A percentile compares a stretch with the other conserved stretches of the same genome.
Evolutionary conservation across 2,113 vertebrate genomes (phyloP).

Genomic region (Scomber japonicus): DNA sequence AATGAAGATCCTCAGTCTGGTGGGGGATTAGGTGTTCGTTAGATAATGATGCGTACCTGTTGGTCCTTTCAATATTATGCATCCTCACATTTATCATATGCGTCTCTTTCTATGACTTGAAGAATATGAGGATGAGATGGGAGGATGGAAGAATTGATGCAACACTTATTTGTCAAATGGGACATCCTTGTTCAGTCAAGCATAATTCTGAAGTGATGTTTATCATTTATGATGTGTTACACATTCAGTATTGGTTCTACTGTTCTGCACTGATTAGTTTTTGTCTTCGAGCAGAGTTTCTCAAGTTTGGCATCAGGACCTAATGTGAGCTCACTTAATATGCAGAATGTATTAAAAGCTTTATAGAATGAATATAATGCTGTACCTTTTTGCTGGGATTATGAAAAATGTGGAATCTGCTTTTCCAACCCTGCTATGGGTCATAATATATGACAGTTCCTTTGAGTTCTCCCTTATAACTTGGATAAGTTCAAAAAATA

Average conservation of each 20-base stretch:
- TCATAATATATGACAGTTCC: neutral
- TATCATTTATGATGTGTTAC: conserved; percentile 25
- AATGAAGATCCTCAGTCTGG: neutral
- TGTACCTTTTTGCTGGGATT: neutral
- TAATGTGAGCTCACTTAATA: neutral
- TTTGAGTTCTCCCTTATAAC: neutral
- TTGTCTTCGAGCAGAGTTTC: neutral
- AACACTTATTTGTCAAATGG: neutral
- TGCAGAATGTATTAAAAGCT: neutral
- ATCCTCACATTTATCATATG: neutral
- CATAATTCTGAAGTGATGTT: conserved; percentile 13
- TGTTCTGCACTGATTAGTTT: conserved; percentile 1
- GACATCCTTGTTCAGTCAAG: conserved; percentile 18
- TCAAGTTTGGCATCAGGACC: neutral
- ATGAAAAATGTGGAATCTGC: neutral
- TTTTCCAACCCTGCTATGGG: neutral
- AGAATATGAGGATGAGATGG: neutral
- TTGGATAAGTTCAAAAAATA: neutral
- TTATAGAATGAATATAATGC: too few relatives aligned
- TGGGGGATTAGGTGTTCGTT: conserved; percentile 39
- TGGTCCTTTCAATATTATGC: neutral
- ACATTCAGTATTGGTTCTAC: neutral
- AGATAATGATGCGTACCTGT: conserved; percentile 3
- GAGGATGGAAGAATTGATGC: conserved; percentile 2
- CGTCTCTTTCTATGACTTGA: neutral